Evolutionary conservation across 2,888 invertebrate species (phyloP).

Genomic region (Epistrophe eligans): DNA sequence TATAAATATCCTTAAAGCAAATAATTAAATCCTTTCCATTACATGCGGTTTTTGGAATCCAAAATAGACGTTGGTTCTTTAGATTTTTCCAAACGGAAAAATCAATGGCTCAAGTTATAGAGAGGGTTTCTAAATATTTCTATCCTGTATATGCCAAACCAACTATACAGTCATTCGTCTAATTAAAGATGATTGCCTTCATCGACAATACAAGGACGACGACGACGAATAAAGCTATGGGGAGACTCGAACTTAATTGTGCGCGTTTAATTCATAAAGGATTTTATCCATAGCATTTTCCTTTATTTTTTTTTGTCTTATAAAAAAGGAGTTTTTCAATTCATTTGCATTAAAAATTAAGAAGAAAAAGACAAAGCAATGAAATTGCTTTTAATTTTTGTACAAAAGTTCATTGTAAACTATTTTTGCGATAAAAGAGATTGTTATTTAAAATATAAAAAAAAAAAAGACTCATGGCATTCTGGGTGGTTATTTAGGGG

Average conservation of each 20-base stretch:
- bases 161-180: constrained; percentile 58
- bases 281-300: constrained; percentile 15
- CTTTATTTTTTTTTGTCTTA: constrained; percentile 41
- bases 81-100: constrained; percentile 54
- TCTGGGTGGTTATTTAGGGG: constrained; percentile 41
- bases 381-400: constrained; percentile 35
- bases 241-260: constrained; percentile 60
- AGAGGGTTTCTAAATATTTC: constrained; percentile 14
- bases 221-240: not conserved
- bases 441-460: not conserved
- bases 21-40: constrained; percentile 76
- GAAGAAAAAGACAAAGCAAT: not conserved
- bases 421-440: constrained; percentile 49
- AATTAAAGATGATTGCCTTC: constrained; percentile 75
- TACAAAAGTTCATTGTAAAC: constrained; percentile 31
- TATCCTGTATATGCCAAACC: not conserved
- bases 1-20: constrained; percentile 68
- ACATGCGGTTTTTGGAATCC: constrained; percentile 68
- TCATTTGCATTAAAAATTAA: constrained; percentile 73
- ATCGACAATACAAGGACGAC: constrained; percentile 31
- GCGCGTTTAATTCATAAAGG: constrained; percentile 61
- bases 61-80: constrained; percentile 49
- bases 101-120: constrained; percentile 53
- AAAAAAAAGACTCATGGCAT: not conserved
- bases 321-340: constrained; percentile 46